These are phyloP conservation scores for Antheraea mylitta DNA, from an alignment of 1,140 invertebrate species.

Conservation along the genomic window DNA sequence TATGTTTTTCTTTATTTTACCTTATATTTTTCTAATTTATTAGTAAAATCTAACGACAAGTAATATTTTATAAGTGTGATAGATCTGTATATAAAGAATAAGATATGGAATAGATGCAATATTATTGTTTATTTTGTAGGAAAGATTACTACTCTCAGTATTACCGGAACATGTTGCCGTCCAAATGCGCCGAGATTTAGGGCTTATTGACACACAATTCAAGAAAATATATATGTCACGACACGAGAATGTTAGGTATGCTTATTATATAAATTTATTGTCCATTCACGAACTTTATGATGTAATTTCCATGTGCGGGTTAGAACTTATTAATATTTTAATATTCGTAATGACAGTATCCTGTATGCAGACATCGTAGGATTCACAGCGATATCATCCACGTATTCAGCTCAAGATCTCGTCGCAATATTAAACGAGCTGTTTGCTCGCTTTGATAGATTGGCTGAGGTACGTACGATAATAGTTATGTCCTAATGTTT, in stretches of 20 bases:
- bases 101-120: no score
- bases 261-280: background rate
- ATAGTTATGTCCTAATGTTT: background rate
- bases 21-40: no score
- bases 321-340: slow-evolving; percentile 8
- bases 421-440: slow-evolving; percentile 97
- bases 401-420: slow-evolving; percentile 94
- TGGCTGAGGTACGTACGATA: slow-evolving; percentile 86
- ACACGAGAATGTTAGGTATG: slow-evolving; percentile 96
- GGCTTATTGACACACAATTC: slow-evolving; percentile 93
- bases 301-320: background rate
- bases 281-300: background rate
- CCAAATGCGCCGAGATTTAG: slow-evolving; percentile 95
- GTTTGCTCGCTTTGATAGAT: slow-evolving; percentile 94
- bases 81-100: no score
- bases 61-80: no score
- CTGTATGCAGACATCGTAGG: slow-evolving; percentile 95
- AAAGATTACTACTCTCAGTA: slow-evolving; percentile 93
- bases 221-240: slow-evolving; percentile 98
- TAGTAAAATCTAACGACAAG: no score
- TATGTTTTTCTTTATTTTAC: no score
- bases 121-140: slow-evolving; percentile 79
- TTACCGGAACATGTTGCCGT: slow-evolving; percentile 96
- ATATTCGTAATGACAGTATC: slow-evolving; percentile 81
- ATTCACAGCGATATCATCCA: slow-evolving; percentile 96